Conservation (phyloP, 2,888 invertebrate genomes). For the Rotaria socialis region DNA sequence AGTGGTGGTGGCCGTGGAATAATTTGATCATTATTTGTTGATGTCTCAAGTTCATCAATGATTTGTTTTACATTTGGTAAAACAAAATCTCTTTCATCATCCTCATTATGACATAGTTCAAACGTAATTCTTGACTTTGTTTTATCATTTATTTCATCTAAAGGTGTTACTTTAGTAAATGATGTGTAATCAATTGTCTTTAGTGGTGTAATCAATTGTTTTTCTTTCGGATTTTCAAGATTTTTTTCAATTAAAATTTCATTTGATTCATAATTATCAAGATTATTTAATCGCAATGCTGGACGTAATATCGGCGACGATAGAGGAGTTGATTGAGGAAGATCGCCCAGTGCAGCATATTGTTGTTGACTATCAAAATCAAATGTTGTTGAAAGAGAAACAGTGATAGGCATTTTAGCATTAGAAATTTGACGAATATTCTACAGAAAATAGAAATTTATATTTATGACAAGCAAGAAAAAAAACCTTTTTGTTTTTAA, state of each 20-base stretch:
- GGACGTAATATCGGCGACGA: background rate
- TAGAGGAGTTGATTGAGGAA: background rate
- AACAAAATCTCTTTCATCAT: background rate
- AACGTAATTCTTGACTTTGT: background rate
- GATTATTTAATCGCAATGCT: background rate
- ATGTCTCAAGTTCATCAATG: background rate
- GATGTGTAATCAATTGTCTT: background rate
- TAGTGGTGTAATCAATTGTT: background rate
- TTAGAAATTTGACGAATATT: background rate
- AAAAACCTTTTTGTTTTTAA: no score
- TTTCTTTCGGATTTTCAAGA: background rate
- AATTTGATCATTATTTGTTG: background rate
- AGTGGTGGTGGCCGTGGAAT: constrained; percentile 13
- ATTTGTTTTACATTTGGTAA: background rate
- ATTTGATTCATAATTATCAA: background rate
- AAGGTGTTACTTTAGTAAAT: background rate
- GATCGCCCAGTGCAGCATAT: background rate
- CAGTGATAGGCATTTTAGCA: background rate
- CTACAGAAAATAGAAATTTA: background rate
- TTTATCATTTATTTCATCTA: background rate
- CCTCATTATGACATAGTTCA: background rate
- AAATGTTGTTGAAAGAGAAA: background rate
- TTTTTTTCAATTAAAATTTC: background rate
- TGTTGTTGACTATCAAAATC: background rate
- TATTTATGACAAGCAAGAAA: no score